Conservation (phyloP, 2,113 vertebrate genomes). For the Solea solea region DNA sequence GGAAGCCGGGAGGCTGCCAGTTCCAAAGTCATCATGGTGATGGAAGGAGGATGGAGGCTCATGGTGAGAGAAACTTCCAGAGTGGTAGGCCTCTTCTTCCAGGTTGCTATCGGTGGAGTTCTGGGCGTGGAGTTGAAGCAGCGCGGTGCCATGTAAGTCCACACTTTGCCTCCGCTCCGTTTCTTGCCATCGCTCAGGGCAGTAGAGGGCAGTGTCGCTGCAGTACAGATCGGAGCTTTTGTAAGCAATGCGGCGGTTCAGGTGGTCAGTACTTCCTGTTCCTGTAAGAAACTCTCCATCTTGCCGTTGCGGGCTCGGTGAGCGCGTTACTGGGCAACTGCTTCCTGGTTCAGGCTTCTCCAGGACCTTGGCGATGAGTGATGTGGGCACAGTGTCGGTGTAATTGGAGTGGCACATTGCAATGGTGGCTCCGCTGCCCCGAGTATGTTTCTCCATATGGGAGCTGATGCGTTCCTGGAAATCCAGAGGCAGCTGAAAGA, state of each 20-base stretch:
- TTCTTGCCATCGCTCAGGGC: conserved; percentile 87
- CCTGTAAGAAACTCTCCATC: conserved; percentile 71
- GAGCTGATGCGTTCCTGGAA: conserved; percentile 92
- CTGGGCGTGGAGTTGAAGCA: conserved; percentile 84
- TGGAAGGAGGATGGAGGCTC: conserved; percentile 81
- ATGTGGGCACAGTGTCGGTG: conserved; percentile 86
- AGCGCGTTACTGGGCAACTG: conserved; percentile 83
- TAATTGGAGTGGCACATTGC: conserved; percentile 86
- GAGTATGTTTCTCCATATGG: conserved; percentile 87
- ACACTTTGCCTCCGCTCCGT: conserved; percentile 86
- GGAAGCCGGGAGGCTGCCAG: conserved; percentile 86
- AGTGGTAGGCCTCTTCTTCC: conserved; percentile 87
- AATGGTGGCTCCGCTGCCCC: conserved; percentile 82
- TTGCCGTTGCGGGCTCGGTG: conserved; percentile 83
- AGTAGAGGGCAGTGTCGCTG: conserved; percentile 94
- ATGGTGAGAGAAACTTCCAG: conserved; percentile 83
- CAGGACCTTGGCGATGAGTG: conserved; percentile 89
- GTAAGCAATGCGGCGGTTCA: conserved; percentile 80
- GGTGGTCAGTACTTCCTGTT: conserved; percentile 82
- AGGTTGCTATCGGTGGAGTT: conserved; percentile 90
- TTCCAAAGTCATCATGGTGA: conserved; percentile 82
- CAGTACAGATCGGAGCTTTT: conserved; percentile 90
- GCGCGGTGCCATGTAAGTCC: conserved; percentile 83
- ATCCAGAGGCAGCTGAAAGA: conserved; percentile 86
- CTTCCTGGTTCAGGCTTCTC: conserved; percentile 89